Evolutionary conservation across 2,888 invertebrate genomes (phyloP).

Genomic region (Cosmia pyralina): DNA sequence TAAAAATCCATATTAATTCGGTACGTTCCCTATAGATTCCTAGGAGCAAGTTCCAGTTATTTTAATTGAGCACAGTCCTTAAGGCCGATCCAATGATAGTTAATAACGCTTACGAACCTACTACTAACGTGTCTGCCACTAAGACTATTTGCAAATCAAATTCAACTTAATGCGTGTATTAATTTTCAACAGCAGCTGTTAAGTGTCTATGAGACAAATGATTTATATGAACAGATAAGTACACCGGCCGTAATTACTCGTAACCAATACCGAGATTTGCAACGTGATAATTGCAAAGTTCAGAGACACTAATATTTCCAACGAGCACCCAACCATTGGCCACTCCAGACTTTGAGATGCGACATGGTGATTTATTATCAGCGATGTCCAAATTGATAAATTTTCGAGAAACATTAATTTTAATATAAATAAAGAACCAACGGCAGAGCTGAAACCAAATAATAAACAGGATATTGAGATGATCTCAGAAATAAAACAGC

Average conservation of each 20-base stretch:
- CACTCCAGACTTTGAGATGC: conserved; percentile 35
- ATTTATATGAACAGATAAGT: conserved; percentile 80
- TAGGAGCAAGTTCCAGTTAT: conserved; percentile 76
- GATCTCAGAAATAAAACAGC: conserved; percentile 54
- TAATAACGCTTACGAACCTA: conserved; percentile 68
- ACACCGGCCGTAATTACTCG: conserved; percentile 72
- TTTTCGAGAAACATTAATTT: conserved; percentile 21
- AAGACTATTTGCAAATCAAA: conserved; percentile 83
- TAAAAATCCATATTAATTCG: conserved; percentile 70
- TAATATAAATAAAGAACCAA: conserved; percentile 21
- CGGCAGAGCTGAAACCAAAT: conserved; percentile 17
- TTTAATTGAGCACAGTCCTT: conserved; percentile 74
- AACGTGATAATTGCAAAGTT: conserved; percentile 68
- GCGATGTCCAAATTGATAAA: conserved; percentile 38
- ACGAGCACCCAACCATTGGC: conserved; percentile 34
- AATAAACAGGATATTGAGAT: conserved; percentile 37
- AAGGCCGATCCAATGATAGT: conserved; percentile 70
- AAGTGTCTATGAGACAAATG: conserved; percentile 75
- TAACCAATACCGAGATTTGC: conserved; percentile 71
- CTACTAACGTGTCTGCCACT: conserved; percentile 74
- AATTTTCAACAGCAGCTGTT: conserved; percentile 77
- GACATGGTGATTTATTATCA: conserved; percentile 43
- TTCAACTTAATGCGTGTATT: conserved; percentile 77
- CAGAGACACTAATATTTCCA: conserved; percentile 56
- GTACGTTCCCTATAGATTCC: conserved; percentile 70